Conservation (phyloP, 2,113 vertebrate species). For the Deroptyus accipitrinus region DNA sequence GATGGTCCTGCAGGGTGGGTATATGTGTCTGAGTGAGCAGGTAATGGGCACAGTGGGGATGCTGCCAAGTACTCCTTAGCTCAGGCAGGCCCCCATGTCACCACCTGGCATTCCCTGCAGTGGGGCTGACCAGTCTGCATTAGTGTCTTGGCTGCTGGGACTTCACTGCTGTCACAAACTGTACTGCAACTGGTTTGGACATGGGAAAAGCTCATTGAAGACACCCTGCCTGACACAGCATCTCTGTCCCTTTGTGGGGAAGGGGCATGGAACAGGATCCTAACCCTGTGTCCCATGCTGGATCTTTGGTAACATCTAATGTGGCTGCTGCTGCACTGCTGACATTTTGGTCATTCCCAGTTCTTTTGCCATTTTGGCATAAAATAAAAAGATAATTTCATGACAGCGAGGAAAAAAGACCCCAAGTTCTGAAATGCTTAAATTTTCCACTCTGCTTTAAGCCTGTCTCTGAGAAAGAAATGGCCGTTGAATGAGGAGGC, state of each 20-base stretch:
- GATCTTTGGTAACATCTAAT: not conserved
- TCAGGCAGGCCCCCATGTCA: not conserved
- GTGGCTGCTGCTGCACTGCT: not conserved
- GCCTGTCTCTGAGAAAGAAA: not conserved
- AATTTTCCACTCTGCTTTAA: not conserved
- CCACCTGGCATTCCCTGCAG: not conserved
- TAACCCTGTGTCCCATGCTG: not conserved
- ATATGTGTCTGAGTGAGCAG: not conserved
- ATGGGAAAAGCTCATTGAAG: not conserved
- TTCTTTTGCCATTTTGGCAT: not conserved
- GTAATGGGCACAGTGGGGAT: not conserved
- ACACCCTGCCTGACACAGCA: accelerated
- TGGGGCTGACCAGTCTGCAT: not conserved
- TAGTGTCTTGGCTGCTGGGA: not conserved
- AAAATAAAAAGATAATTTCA: not conserved
- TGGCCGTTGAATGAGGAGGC: not conserved
- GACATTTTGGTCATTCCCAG: not conserved
- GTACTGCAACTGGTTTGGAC: not conserved
- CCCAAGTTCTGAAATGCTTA: not conserved
- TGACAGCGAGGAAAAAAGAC: not conserved
- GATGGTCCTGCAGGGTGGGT: not conserved
- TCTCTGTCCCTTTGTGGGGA: not conserved
- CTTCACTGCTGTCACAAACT: not conserved
- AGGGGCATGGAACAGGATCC: accelerated
- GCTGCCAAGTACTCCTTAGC: not conserved